A percentile compares a stretch with the other conserved stretches of the same genome.
These are phyloP conservation scores for Cliona cf. orientalis DNA, from an alignment of 37 sponge, comb jelly and placozoan genomes.

Conservation along the genomic window DNA sequence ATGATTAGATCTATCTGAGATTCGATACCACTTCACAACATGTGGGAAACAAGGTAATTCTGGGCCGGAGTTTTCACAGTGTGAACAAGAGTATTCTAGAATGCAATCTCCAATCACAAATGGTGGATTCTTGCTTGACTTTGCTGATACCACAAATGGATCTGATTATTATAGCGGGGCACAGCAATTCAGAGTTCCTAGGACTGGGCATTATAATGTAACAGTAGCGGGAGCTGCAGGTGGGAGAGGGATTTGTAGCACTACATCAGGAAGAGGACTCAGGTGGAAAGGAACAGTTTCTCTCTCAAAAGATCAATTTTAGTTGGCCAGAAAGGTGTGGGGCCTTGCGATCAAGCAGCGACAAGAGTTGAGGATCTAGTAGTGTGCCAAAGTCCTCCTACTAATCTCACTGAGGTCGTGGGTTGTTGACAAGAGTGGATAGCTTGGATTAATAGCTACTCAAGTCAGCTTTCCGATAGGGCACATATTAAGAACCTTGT, in stretches of 20 bases:
- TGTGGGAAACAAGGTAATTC: constrained; percentile 24
- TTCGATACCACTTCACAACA: constrained; percentile 53
- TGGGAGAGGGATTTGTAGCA: constrained; percentile 60
- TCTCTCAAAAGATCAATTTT: constrained; percentile 23
- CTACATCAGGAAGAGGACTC: constrained; percentile 15
- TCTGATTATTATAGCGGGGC: neutral
- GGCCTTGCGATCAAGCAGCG: constrained; percentile 63
- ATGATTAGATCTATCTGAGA: constrained; percentile 42
- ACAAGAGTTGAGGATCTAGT: neutral
- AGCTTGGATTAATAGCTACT: neutral
- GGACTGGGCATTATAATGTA: constrained; percentile 44
- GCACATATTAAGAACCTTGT: neutral
- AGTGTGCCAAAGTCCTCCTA: constrained; percentile 8
- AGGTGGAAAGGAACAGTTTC: neutral
- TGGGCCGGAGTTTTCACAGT: constrained; percentile 33
- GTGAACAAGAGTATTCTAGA: constrained; percentile 7
- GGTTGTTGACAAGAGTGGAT: constrained; percentile 11
- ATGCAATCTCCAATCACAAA: constrained; percentile 11
- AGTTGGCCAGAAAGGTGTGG: constrained; percentile 54
- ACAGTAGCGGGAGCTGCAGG: constrained; percentile 67
- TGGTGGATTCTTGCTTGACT: neutral
- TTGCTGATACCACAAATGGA: neutral
- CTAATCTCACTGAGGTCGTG: neutral
- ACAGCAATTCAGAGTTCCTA: constrained; percentile 53
- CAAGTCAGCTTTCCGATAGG: neutral